Base-by-base conservation (phyloP, 2,113 vertebrate species). In the Coptodon rendalli region DNA sequence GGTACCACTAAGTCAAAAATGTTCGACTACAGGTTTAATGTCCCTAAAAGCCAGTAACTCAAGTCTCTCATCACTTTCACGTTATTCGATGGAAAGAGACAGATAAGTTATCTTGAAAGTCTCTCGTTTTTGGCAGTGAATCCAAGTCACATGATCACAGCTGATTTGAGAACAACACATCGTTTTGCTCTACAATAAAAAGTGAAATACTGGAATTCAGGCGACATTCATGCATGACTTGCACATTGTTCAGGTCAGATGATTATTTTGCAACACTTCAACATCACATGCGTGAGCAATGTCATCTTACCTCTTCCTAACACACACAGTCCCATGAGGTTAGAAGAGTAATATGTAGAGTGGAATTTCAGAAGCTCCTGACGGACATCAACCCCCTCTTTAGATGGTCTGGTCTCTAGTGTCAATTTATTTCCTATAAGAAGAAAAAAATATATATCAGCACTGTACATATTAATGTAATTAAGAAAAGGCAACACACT, bases 271-370 rank as follows among this genome's bases (percentile, higher is more conserved):
- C n/a, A 48, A 79, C 17, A 61, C 2, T 53, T 68, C 9, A 14
- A 38, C 22, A 10, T 29, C 7, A 24, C 8, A 5, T 17, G 59
- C 5, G 9, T 14, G 34, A 43, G 2, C 12, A 8, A 2, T 27
- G 17, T 3, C 31, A 12, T 10, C 96, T 97, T 95, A 99, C 99
- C 99, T 98, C 98, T 97, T 91, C 99, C 99, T 73, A 99, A 96
- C 84, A 99, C 98, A 96, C 98, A 99, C 84, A 99, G 96, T 52
- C 97, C 97, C 98, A 99, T 99, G 92, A 99, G 96, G 93, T 99
- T 99, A 63, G 98, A 98, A 14, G 99, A 99, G 94, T 99, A 99
- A 34, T 97, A 98, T 1, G 97, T 98, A 34, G 97, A 99, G 94
- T 99, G 99, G 86, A 99, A 99, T 68, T 98, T 97, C 78, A 99